Conservation (phyloP, 2,797 vertebrate species). For the Hapalemur alaotrensis region DNA sequence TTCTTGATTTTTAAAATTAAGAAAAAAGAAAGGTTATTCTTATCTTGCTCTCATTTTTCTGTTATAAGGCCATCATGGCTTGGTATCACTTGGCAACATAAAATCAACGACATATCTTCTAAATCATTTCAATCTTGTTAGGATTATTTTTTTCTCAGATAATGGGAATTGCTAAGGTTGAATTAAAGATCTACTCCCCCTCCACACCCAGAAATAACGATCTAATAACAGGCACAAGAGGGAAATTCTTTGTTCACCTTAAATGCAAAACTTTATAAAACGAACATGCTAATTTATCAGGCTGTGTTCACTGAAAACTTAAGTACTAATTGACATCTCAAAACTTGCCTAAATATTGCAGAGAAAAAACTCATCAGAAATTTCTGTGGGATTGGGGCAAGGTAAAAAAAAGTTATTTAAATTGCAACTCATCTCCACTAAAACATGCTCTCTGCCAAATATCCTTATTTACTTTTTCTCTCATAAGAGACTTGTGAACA, state of each 20-base stretch:
- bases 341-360: background rate
- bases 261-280: background rate
- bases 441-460: background rate
- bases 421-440: background rate
- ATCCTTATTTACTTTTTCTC: constrained; percentile 10
- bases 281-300: background rate
- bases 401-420: background rate
- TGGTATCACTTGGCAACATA: background rate
- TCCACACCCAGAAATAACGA: background rate
- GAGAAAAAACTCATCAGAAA: background rate
- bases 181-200: background rate
- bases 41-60: background rate
- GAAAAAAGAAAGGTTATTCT: constrained; percentile 3
- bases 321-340: background rate
- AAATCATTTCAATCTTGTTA: constrained; percentile 19
- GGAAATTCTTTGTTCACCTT: background rate
- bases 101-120: background rate
- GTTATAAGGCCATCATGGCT: background rate
- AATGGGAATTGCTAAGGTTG: background rate
- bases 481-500: background rate
- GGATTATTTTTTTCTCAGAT: constrained; percentile 11
- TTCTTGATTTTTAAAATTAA: background rate
- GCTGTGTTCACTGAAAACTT: background rate
- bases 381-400: background rate
- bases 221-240: background rate